Percentiles rank a stretch among this genome's conserved stretches.
Conservation (phyloP, 2,797 vertebrate genomes). For the Lithobates pipiens region DNA sequence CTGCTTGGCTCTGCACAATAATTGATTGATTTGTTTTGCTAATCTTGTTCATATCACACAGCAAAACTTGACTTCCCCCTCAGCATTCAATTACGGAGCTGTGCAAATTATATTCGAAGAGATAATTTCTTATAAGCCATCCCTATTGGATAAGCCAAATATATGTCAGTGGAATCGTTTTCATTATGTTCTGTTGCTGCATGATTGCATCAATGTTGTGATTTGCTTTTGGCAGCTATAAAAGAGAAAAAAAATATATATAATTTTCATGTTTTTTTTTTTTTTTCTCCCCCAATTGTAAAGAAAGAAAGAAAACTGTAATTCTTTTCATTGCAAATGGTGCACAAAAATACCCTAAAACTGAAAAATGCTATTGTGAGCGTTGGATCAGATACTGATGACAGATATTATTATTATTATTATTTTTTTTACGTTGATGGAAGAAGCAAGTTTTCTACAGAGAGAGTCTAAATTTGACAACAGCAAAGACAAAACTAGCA, state of each 20-base stretch:
- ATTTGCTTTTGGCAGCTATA: slow-evolving; percentile 64
- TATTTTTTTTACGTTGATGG: background rate
- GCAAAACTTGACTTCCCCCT: slow-evolving; percentile 70
- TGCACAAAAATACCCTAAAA: slow-evolving; percentile 26
- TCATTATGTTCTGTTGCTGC: slow-evolving; percentile 61
- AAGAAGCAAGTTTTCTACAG: background rate
- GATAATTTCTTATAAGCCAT: slow-evolving; percentile 57
- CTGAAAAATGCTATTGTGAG: background rate
- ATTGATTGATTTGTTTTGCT: slow-evolving; percentile 65
- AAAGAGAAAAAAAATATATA: slow-evolving; percentile 61
- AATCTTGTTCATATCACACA: slow-evolving; percentile 74
- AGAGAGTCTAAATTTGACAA: background rate
- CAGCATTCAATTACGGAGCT: slow-evolving; percentile 80
- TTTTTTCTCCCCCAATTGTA: slow-evolving; percentile 40
- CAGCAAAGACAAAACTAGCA: background rate
- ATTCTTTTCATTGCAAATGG: slow-evolving; percentile 23
- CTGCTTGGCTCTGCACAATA: slow-evolving; percentile 27
- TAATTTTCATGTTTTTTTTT: no score
- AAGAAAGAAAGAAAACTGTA: slow-evolving; percentile 19
- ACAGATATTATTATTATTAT: slow-evolving; percentile 17
- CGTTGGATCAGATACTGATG: slow-evolving; percentile 30
- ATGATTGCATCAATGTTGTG: slow-evolving; percentile 36
- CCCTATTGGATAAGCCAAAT: slow-evolving; percentile 78
- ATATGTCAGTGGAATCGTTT: slow-evolving; percentile 75
- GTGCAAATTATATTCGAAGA: slow-evolving; percentile 63